Evolutionary conservation across 2,113 vertebrate genomes (phyloP).

Genomic region (Sarotherodon lohbergeri): DNA sequence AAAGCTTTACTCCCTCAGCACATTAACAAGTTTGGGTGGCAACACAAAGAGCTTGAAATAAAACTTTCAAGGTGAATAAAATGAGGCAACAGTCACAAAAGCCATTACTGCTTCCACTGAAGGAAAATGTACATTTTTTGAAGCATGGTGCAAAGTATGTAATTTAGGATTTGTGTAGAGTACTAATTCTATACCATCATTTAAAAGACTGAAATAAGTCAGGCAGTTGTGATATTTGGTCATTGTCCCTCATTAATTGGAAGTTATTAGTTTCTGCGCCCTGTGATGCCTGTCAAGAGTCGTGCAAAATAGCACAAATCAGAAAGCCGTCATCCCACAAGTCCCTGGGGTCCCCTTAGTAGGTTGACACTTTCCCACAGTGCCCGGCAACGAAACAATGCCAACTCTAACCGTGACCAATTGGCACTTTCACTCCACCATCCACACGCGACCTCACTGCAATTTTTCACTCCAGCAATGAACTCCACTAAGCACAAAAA

Average conservation of each 20-base stretch:
- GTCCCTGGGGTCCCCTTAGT: constrained; percentile 77
- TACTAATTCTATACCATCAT: not conserved
- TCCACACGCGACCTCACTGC: constrained; percentile 95
- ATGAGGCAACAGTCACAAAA: not conserved
- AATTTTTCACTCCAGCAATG: constrained; percentile 95
- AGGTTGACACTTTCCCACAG: constrained; percentile 80
- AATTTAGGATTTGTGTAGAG: not conserved
- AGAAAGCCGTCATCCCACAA: constrained; percentile 75
- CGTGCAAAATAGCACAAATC: constrained; percentile 80
- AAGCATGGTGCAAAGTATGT: not conserved
- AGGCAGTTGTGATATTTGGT: not conserved
- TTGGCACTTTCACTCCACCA: constrained; percentile 87
- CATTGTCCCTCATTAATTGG: constrained; percentile 43
- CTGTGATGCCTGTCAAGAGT: constrained; percentile 80
- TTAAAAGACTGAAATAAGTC: not conserved
- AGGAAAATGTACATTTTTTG: not conserved
- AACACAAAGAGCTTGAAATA: not conserved
- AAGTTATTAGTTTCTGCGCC: constrained; percentile 67
- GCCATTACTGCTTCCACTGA: not conserved
- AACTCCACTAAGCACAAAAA: constrained; percentile 76
- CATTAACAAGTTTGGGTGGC: not conserved
- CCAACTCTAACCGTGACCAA: constrained; percentile 87
- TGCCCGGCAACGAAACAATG: constrained; percentile 81
- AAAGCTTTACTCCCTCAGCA: not conserved
- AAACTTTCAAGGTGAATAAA: not conserved